These are phyloP conservation scores for Phyllotreta striolata DNA, from an alignment of 2,888 invertebrate species.

Conservation along the genomic window DNA sequence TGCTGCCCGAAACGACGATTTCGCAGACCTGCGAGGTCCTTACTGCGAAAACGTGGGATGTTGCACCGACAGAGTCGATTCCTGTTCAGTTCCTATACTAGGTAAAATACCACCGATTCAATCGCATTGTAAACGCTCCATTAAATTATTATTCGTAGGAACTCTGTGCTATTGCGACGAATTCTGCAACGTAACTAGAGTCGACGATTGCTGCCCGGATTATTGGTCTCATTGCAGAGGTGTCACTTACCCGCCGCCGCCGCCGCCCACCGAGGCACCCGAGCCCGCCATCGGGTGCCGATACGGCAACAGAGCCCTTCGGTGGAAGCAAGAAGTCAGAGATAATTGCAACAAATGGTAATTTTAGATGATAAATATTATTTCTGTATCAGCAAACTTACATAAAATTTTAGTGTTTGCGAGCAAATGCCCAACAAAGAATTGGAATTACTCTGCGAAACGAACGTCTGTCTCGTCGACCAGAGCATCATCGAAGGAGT, in stretches of 20 bases:
- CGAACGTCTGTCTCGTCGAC: conserved; percentile 79
- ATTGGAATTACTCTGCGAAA: conserved; percentile 71
- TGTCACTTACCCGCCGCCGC: conserved; percentile 34
- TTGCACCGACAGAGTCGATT: conserved; percentile 79
- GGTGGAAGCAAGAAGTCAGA: conserved; percentile 63
- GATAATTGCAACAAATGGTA: conserved; percentile 82
- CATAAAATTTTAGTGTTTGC: conserved; percentile 65
- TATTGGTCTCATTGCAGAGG: conserved; percentile 76
- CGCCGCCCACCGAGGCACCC: conserved; percentile 38
- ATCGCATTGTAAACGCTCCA: not conserved
- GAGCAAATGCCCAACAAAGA: conserved; percentile 40
- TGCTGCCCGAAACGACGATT: conserved; percentile 47
- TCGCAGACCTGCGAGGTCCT: conserved; percentile 65
- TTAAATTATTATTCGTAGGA: conserved; percentile 61
- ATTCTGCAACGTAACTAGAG: conserved; percentile 80
- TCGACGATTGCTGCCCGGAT: conserved; percentile 93
- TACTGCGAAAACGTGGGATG: conserved; percentile 69
- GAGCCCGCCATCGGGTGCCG: conserved; percentile 49
- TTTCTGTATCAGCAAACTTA: no score
- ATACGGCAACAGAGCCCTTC: conserved; percentile 62
- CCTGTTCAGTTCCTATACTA: conserved; percentile 81
- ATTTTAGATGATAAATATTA: no score
- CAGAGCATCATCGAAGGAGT: conserved; percentile 73
- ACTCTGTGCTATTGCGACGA: conserved; percentile 94
- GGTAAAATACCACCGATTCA: conserved; percentile 61